A percentile compares a stretch with the other conserved stretches of the same genome.
Conservation (phyloP, 1,140 invertebrate species). For the Phocides pigmalion region DNA sequence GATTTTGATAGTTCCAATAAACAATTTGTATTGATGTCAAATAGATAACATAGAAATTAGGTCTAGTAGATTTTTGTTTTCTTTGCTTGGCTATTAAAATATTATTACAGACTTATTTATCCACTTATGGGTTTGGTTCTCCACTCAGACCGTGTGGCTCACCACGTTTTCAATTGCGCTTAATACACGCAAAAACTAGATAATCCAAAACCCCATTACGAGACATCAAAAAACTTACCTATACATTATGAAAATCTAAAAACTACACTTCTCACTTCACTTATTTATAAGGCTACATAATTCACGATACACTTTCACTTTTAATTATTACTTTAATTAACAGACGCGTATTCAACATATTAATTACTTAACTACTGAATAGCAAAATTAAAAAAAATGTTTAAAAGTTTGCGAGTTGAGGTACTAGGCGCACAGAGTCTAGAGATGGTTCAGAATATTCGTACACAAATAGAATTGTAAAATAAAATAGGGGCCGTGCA, state of each 20-base stretch:
- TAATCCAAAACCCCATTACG: too few species aligned
- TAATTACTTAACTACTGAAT: background rate
- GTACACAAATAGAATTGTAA: conserved; percentile 20
- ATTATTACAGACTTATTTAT: too few species aligned
- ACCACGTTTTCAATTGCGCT: too few species aligned
- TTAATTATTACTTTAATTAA: conserved; percentile 35
- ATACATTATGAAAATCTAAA: conserved; percentile 6
- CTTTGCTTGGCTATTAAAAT: too few species aligned
- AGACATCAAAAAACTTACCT: conserved; percentile 31
- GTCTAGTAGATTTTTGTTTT: too few species aligned
- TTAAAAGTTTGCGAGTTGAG: background rate
- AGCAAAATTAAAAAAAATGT: background rate
- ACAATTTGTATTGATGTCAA: too few species aligned
- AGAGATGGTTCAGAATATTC: conserved; percentile 7
- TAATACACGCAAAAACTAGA: too few species aligned
- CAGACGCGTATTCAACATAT: conserved; percentile 29
- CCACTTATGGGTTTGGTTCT: too few species aligned
- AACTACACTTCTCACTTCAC: conserved; percentile 1
- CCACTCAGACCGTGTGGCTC: too few species aligned
- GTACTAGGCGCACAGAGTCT: conserved; percentile 8
- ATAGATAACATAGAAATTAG: too few species aligned
- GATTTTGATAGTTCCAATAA: too few species aligned
- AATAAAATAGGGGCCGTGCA: conserved; percentile 16
- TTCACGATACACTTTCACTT: conserved; percentile 22
- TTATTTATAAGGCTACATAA: background rate